phyloP scores from a whole-genome alignment of 2,888 invertebrate species.

The Drosophila parthenogenetica region DNA sequence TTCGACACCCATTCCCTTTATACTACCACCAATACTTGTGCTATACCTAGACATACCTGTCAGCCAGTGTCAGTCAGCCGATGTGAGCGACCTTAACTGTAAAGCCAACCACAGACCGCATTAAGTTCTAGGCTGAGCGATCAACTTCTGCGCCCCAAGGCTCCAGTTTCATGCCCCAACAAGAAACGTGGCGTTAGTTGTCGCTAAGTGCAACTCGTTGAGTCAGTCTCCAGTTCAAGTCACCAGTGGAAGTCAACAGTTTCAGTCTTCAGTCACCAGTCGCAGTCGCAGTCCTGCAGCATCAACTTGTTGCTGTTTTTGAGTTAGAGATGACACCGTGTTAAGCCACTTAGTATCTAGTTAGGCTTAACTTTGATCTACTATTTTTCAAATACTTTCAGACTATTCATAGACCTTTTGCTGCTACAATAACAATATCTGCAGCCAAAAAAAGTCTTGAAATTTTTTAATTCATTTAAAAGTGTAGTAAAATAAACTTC shows the following conservation, averaged over 20 bases:
- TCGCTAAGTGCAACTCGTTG: constrained; percentile 74
- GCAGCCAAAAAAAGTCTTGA: too few relatives aligned
- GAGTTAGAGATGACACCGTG: constrained; percentile 41
- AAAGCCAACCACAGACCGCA: constrained; percentile 68
- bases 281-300: constrained; percentile 28
- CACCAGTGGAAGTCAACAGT: constrained; percentile 4
- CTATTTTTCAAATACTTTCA: too few relatives aligned
- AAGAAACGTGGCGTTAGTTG: constrained; percentile 73
- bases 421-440: too few relatives aligned
- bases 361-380: too few relatives aligned
- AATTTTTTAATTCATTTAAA: too few relatives aligned
- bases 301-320: constrained; percentile 67
- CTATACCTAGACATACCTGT: neutral
- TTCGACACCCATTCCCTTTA: constrained; percentile 62
- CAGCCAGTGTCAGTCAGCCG: constrained; percentile 47
- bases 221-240: constrained; percentile 32
- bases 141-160: constrained; percentile 53
- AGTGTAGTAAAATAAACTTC: too few relatives aligned
- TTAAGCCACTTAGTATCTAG: too few relatives aligned
- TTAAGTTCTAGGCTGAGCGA: constrained; percentile 60
- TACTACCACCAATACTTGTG: neutral
- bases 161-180: constrained; percentile 68
- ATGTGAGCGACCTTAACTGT: constrained; percentile 81
- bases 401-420: too few relatives aligned
- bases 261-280: constrained; percentile 5